Base-by-base conservation (phyloP, 2,797 vertebrate species). In the Glossophaga mutica region DNA sequence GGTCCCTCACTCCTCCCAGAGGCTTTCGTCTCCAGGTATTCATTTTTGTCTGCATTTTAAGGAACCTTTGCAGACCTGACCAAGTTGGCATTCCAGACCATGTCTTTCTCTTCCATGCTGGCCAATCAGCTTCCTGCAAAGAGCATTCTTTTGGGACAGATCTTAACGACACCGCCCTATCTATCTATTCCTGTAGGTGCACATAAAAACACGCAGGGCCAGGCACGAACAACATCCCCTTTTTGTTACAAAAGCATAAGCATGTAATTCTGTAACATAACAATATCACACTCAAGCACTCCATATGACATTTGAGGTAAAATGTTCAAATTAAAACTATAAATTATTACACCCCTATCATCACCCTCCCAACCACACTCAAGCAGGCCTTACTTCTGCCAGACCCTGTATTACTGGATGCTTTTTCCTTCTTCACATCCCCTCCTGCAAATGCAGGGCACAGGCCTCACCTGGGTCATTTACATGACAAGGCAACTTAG, bases 31-130 rank as follows among this genome's bases (percentile, higher is more conserved):
- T 68, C 46, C 42, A 4, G 10, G 5, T 68, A 59, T 11, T 48
- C n/a, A 90, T 65, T 85, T 55, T 16, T 55, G 55, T 70, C 44
- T 79, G 18, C 65, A 76, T 82, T 86, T 88, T 65, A 88, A 96
- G 67, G 24, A 87, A 62, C 37, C 44, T 42, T 46, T 74, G 90
- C 32, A 84, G 81, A 67, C 24, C n/a, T 73, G 18, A 29, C 21
- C 26, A 52, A 21, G 6, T 46, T 76, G 34, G 34, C 44, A 79
- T 91, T 94, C 90, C 62, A 74, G 22, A 70, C 8, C 12, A 4
- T 62, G n/a, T 59, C 37, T 78, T 21, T 90, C 42, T 82, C 67
- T 32, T 83, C 26, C n/a, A 50, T 15, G 21, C 46, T 89, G 29
- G 9, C 18, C 52, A 24, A 9, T 82, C 48, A 48, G 59, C 39